Evolutionary conservation across 2,797 vertebrate species (phyloP), one percentile per base, ranked within the genome.

Genomic region (Prunella strophiata): DNA sequence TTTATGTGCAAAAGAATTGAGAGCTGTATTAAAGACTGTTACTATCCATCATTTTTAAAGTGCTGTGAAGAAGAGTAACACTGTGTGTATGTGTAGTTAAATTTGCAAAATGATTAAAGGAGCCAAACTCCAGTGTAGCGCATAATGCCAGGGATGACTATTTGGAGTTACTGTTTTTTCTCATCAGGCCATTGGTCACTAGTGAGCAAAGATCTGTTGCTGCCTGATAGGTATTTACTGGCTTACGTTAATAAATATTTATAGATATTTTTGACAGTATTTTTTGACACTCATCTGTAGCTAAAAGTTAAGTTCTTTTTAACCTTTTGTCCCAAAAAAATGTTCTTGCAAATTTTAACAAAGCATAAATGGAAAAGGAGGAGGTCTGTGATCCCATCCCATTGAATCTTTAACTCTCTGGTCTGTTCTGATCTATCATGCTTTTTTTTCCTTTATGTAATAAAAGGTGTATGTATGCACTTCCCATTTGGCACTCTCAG

Each of bases 31-130:
- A 80, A 61, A 78, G 76, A 70, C 59, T 48, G 72, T 81, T 83
- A 79, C 70, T 96, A 78, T 79, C 57, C 75, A 74, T 96, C 45
- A 77, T 93, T 93, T 94, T 92, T 92, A 68, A 92, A 95, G 88
- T 86, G 57, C 36, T 83, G 25, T 65, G 73, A 74, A 88, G 51
- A 81, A 94, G 79, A 93, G 88, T 89, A 88, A 86, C 17, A 4
- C 27, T 67, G 4, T 77, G 13, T 75, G 67, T 91, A 34, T 91
- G 50, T 84, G 59, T 67, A 83, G 73, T 62, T 93, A 43, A 59
- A 78, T 92, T 91, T 91, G 65, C 86, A 92, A 87, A 91, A 87
- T 66, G 22, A 47, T 88, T 50, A 90, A 32, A 91, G 52, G 84
- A 91, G 58, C 38, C 59, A 90, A 90, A 93, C 86, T 87, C 43